Evolutionary conservation across 1,140 invertebrate genomes (phyloP), one percentile per base, ranked within the genome.

Genomic region (Heliconius congener): DNA sequence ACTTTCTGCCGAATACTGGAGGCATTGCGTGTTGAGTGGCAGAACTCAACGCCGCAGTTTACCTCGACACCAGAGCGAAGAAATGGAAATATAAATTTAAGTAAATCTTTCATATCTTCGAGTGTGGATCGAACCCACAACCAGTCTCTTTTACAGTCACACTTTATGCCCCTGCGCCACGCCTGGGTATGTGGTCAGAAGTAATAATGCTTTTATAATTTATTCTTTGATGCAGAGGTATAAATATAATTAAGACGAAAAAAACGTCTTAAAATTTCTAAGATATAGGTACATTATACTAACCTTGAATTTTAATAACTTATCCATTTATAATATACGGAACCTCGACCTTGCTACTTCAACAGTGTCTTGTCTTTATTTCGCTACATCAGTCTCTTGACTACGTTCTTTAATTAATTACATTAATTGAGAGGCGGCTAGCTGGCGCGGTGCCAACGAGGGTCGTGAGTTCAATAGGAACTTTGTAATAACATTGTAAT

Each of bases 331-430:
- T 2, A 30, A 27, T 27, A 27, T 66, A 27, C 13, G 27, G 60
- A 30, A 66, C 60, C 60, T 66, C 27, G 60, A 66, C 60, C 27
- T 30, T 66, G 60, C 1, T 66, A 16, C 23, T 27, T 66, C 27
- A 66, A 66, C 27, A 30, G 57, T 27, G 13, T 66, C 23, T 66
- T 30, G 60, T 66, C 23, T n/a, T 66, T 66, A 66, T 30, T 66
- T 66, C 5, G 60, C 60, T 27, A 66, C 60, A 66, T 66, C 60
- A 66, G 60, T 66, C 60, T 66, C 60, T 66, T 66, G 16, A 11
- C 23, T 66, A 27, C 16, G 60, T 66, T 66, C 23, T 27, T 66
- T 66, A 66, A 66, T 66, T 66, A 66, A 66, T 66, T 66, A 66
- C 60, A 30, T 66, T 30, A 30, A 66, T 66, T 66, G 23, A 66